A percentile compares a stretch with the other conserved stretches of the same genome.
phyloP scores from a whole-genome alignment of 2,113 vertebrate species.

The Neodon shergylaensis region DNA sequence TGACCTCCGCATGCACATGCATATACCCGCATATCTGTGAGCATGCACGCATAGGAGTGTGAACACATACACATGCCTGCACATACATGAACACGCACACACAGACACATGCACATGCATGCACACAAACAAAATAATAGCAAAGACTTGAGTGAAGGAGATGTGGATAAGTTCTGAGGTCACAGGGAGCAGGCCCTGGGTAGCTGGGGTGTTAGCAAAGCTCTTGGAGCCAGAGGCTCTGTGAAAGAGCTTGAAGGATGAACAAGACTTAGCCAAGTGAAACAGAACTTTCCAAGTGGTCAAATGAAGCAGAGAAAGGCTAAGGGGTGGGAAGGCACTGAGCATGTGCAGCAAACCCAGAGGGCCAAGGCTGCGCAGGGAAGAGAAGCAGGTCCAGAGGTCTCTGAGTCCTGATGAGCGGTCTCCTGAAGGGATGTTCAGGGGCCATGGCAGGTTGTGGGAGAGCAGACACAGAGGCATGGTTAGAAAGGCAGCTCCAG shows the following conservation, averaged over 20 bases:
- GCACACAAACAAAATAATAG: neutral
- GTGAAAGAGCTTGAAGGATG: neutral
- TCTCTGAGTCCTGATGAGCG: no score
- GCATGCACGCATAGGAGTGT: neutral
- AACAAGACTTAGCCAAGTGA: neutral
- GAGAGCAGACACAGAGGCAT: neutral
- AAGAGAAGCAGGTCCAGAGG: neutral
- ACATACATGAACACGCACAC: neutral
- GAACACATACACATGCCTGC: neutral
- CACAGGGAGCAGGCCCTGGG: neutral
- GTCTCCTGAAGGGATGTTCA: fast-evolving
- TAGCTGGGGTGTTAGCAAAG: neutral
- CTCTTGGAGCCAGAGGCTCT: neutral
- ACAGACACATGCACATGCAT: neutral
- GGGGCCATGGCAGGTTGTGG: neutral
- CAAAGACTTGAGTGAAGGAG: neutral
- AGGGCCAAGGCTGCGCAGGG: neutral
- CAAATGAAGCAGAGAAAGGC: neutral
- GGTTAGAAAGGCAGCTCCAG: neutral
- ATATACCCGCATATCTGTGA: neutral
- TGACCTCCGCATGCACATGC: neutral
- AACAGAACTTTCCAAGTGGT: neutral
- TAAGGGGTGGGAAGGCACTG: fast-evolving
- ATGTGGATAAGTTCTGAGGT: neutral
- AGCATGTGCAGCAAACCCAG: fast-evolving